These are phyloP conservation scores for Dryobota labecula DNA, from an alignment of 2,888 invertebrate genomes.

Conservation along the genomic window DNA sequence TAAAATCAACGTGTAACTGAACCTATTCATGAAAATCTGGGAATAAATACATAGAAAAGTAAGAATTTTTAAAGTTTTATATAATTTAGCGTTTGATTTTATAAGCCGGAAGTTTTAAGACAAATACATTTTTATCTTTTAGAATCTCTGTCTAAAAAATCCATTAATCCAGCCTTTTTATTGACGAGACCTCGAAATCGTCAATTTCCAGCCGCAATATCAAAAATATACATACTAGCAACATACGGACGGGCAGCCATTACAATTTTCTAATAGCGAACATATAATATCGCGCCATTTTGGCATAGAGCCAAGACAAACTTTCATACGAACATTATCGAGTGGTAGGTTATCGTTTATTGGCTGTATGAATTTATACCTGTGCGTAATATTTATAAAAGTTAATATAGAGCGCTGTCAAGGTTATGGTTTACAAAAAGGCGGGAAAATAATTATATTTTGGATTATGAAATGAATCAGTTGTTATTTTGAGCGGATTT, in stretches of 20 bases:
- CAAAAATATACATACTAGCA: constrained; percentile 17
- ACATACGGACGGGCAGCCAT: constrained; percentile 28
- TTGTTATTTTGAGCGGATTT: constrained; percentile 8
- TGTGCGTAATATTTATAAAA: constrained; percentile 60
- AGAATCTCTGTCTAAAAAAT: neutral
- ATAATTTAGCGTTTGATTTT: neutral
- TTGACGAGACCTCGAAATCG: constrained; percentile 1
- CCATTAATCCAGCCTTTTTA: constrained; percentile 14
- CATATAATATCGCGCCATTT: constrained; percentile 33
- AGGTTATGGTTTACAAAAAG: constrained; percentile 54
- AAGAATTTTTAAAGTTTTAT: neutral
- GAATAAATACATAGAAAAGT: neutral
- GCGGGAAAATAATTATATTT: constrained; percentile 43
- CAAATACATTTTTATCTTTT: neutral
- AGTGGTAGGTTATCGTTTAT: constrained; percentile 64
- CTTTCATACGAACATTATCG: constrained; percentile 63
- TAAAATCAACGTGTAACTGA: neutral
- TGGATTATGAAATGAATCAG: constrained; percentile 28
- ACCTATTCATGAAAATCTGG: too few relatives aligned
- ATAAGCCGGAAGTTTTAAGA: neutral
- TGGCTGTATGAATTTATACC: constrained; percentile 64
- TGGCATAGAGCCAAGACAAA: constrained; percentile 56
- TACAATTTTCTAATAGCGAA: constrained; percentile 47
- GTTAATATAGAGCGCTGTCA: constrained; percentile 55
- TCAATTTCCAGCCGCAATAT: constrained; percentile 9